Percentiles rank a stretch among this genome's conserved stretches.
These are phyloP conservation scores for Leptopterna dolabrata DNA, from an alignment of 2,888 invertebrate species.

Conservation along the genomic window DNA sequence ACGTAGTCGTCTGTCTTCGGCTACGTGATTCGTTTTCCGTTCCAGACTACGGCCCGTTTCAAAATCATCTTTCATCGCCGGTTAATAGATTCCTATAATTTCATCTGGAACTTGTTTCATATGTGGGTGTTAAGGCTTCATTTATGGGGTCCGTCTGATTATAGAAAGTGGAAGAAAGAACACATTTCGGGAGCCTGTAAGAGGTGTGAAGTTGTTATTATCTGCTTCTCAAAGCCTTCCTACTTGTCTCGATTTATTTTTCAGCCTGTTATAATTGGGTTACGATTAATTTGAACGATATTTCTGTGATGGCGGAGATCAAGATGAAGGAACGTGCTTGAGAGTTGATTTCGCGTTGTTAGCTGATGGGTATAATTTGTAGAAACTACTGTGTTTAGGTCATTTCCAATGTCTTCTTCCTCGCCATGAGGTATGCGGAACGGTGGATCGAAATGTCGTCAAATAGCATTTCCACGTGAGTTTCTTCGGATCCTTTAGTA, in stretches of 20 bases:
- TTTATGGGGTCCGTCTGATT: not conserved
- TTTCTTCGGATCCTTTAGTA: too few relatives aligned
- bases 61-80: not conserved
- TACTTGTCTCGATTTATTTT: not conserved
- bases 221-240: not conserved
- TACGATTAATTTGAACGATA: not conserved
- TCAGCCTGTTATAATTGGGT: not conserved
- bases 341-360: too few relatives aligned
- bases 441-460: too few relatives aligned
- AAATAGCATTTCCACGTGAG: too few relatives aligned
- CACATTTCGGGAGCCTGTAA: not conserved
- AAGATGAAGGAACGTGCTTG: not conserved
- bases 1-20: not conserved
- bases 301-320: not conserved
- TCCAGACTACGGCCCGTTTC: not conserved
- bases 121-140: not conserved
- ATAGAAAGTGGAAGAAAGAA: not conserved
- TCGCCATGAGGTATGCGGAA: too few relatives aligned
- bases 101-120: not conserved
- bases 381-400: too few relatives aligned
- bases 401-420: too few relatives aligned
- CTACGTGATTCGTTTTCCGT: not conserved
- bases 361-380: too few relatives aligned
- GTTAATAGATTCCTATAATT: not conserved
- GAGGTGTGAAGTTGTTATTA: not conserved